Conservation (phyloP, 2,797 vertebrate genomes). For the Aphelocoma californica region DNA sequence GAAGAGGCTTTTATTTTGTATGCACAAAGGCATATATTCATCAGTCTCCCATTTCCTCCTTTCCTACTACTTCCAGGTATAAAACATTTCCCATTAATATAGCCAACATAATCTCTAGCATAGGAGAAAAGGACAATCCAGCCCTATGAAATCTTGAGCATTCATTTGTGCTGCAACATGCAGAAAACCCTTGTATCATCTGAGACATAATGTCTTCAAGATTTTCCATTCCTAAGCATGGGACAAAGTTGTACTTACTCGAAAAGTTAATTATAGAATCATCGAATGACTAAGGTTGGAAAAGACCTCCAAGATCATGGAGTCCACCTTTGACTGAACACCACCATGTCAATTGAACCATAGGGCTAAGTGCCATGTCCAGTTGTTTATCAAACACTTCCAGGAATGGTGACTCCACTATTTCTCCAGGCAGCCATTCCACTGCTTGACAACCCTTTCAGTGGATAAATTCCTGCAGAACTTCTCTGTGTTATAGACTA, state of each 20-base stretch:
- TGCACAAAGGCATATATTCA: background rate
- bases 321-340: background rate
- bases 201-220: background rate
- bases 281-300: background rate
- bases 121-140: background rate
- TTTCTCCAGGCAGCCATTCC: background rate
- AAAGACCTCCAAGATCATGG: fast-evolving
- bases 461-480: background rate
- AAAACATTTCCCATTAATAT: background rate
- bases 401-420: background rate
- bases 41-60: background rate
- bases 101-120: background rate
- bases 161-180: background rate
- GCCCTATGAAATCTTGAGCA: background rate
- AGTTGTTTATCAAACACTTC: background rate
- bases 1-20: background rate
- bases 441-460: background rate
- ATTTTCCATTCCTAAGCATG: background rate
- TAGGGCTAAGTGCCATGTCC: background rate
- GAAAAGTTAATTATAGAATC: background rate
- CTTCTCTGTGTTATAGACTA: background rate
- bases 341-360: background rate
- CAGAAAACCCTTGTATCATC: background rate
- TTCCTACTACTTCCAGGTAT: background rate
- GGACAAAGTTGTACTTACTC: background rate